A percentile compares a stretch with the other conserved stretches of the same genome.
Evolutionary conservation across 2,888 invertebrate genomes (phyloP).

Genomic region (Tenodera sinensis): DNA sequence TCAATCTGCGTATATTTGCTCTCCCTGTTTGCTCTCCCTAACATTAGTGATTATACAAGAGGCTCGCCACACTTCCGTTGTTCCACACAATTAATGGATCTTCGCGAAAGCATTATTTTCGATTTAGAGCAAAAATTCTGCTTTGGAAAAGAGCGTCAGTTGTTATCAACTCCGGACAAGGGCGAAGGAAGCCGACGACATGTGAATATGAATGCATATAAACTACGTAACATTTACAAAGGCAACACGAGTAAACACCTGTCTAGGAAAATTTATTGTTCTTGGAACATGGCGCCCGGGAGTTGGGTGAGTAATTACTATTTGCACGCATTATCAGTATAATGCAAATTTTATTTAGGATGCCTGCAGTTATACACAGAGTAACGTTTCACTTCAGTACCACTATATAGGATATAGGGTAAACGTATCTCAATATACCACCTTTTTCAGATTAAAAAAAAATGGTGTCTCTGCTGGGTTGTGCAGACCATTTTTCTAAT

Average conservation of each 20-base stretch:
- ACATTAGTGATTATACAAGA: not conserved
- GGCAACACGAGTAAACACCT: not conserved
- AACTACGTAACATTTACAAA: not conserved
- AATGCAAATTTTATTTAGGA: not conserved
- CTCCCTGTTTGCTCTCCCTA: not conserved
- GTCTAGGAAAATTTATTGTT: not conserved
- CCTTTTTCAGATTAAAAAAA: no score
- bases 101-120: not conserved
- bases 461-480: no score
- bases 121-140: not conserved
- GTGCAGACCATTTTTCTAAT: no score
- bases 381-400: no score
- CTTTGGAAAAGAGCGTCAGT: not conserved
- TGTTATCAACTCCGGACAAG: not conserved
- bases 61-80: not conserved
- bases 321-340: not conserved
- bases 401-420: no score
- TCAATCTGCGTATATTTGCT: not conserved
- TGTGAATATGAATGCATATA: not conserved
- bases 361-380: no score
- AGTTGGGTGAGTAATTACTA: not conserved
- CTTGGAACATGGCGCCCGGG: not conserved
- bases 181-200: not conserved
- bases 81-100: not conserved
- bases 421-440: no score